These are phyloP conservation scores for Ectropis grisescens DNA, from an alignment of 1,140 invertebrate genomes.

Conservation along the genomic window DNA sequence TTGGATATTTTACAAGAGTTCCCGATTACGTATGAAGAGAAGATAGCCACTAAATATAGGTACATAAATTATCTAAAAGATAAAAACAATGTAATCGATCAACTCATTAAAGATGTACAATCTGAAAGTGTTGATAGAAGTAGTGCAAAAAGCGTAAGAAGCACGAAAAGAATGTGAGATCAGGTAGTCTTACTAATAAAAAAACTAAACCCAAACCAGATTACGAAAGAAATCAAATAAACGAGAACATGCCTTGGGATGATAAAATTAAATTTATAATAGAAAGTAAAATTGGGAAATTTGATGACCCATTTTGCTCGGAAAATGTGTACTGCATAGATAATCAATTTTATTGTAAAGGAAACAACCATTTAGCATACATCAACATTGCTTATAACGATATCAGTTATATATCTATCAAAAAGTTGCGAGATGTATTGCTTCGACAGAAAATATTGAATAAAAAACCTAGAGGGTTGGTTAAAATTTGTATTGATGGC, in stretches of 20 bases:
- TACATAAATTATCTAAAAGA: constrained; percentile 24
- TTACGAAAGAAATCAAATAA: no score
- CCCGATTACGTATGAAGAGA: constrained; percentile 21
- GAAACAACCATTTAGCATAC: constrained; percentile 32
- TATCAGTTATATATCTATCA: constrained; percentile 25
- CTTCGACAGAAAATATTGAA: constrained; percentile 21
- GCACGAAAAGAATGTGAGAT: no score
- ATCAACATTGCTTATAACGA: constrained; percentile 44
- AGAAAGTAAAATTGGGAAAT: constrained; percentile 17
- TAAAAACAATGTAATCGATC: constrained; percentile 20
- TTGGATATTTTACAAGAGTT: constrained; percentile 26
- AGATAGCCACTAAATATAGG: constrained; percentile 16
- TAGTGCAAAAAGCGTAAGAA: no score
- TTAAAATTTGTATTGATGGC: constrained; percentile 37
- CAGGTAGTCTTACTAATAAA: no score
- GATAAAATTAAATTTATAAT: no score
- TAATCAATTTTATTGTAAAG: constrained; percentile 21
- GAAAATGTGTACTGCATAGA: constrained; percentile 19
- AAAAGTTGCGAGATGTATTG: constrained; percentile 26
- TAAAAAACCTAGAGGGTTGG: constrained; percentile 29
- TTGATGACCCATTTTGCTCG: constrained; percentile 27
- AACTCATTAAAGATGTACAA: no score
- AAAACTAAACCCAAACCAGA: no score
- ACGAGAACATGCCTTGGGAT: no score
- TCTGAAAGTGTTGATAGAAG: constrained; percentile 8